phyloP scores from a whole-genome alignment of 2,797 vertebrate genomes.

The Sorex maritimensis region DNA sequence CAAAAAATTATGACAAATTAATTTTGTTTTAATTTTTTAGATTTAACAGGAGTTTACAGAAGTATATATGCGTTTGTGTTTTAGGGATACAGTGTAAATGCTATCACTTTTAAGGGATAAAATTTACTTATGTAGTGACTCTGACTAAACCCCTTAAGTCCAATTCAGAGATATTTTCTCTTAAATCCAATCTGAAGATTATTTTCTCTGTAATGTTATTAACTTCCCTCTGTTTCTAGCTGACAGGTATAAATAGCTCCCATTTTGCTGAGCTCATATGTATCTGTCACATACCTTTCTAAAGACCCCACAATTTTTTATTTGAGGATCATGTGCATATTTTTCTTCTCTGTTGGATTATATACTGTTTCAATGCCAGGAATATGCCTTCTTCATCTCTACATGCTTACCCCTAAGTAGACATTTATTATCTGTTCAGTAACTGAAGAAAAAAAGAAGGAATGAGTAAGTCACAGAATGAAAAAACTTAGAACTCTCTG shows the following conservation, averaged over 20 bases:
- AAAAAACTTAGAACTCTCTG: not conserved
- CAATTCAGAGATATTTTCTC: not conserved
- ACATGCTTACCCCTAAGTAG: not conserved
- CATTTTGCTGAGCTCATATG: not conserved
- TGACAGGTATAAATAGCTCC: not conserved
- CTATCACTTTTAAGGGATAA: not conserved
- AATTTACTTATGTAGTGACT: not conserved
- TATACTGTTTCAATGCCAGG: not conserved
- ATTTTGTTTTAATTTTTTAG: too few species aligned
- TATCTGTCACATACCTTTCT: not conserved
- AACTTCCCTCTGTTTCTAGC: not conserved
- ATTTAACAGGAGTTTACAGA: too few species aligned
- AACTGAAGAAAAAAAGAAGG: not conserved
- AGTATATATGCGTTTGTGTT: too few species aligned
- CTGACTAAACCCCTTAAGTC: not conserved
- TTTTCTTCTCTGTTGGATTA: not conserved
- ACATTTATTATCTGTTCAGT: not conserved
- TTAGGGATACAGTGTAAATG: not conserved
- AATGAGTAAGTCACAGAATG: not conserved
- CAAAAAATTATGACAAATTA: too few species aligned
- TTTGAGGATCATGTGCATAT: not conserved
- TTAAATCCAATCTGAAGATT: not conserved
- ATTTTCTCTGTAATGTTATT: not conserved
- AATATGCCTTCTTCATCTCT: not conserved
- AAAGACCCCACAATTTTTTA: not conserved